A percentile compares a stretch with the other conserved stretches of the same genome.
These are phyloP conservation scores for Trichacis sp. DNA, from an alignment of 2,888 invertebrate genomes.

Conservation along the genomic window DNA sequence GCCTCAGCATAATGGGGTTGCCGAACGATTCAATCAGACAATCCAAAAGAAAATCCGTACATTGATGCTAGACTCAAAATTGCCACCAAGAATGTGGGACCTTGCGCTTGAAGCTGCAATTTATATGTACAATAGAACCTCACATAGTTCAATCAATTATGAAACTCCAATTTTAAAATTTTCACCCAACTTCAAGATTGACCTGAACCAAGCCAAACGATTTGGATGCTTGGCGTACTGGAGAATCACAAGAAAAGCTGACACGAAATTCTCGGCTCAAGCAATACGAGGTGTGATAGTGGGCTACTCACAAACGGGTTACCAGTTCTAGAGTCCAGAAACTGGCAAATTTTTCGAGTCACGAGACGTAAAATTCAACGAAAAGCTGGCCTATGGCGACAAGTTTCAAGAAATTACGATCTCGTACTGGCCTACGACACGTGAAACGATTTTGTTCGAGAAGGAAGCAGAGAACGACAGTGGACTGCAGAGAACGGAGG, in stretches of 20 bases:
- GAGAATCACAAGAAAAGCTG: conserved; percentile 7
- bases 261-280: conserved; percentile 7
- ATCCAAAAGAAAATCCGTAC: conserved; percentile 26
- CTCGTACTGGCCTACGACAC: too few relatives aligned
- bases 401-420: too few relatives aligned
- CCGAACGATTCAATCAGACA: conserved; percentile 38
- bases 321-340: too few relatives aligned
- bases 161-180: conserved; percentile 18
- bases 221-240: too few relatives aligned
- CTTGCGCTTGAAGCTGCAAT: conserved; percentile 40
- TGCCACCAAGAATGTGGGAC: conserved; percentile 38
- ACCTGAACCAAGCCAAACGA: conserved; percentile 23
- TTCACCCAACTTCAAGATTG: conserved; percentile 13
- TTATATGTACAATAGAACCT: conserved; percentile 42
- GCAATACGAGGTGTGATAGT: too few relatives aligned
- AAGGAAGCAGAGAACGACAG: too few relatives aligned
- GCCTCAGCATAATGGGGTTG: conserved; percentile 33
- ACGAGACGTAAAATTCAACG: too few relatives aligned
- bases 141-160: conserved; percentile 27
- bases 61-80: conserved; percentile 26
- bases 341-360: too few relatives aligned
- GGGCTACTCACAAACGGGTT: too few relatives aligned
- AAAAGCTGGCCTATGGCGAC: too few relatives aligned
- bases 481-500: too few relatives aligned
- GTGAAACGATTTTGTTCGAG: too few relatives aligned